A percentile compares a stretch with the other conserved stretches of the same genome.
Conservation (phyloP, 1,140 invertebrate species). For the Zaprionus davidi region DNA sequence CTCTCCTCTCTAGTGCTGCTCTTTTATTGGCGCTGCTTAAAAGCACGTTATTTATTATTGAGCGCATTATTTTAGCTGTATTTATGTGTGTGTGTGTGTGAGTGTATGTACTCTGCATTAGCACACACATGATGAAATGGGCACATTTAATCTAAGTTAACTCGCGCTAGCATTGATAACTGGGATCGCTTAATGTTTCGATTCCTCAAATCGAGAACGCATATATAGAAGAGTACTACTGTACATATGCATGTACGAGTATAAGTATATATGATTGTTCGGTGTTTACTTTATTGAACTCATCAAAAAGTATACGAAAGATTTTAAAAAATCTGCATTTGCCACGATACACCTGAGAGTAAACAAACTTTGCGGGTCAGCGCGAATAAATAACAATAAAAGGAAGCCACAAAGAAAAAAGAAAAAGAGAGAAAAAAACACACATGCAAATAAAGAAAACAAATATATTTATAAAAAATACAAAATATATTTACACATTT, state of each 20-base stretch:
- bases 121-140: conserved; percentile 27
- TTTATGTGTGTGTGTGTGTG: not conserved
- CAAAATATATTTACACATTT: not conserved
- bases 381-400: not conserved
- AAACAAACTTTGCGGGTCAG: not conserved
- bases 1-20: not conserved
- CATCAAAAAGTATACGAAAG: not conserved
- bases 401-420: not conserved
- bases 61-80: conserved; percentile 19
- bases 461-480: not conserved
- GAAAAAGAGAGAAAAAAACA: not conserved
- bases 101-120: not conserved
- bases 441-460: not conserved
- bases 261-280: not conserved
- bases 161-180: conserved; percentile 64
- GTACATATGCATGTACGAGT: not conserved
- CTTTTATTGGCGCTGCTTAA: conserved; percentile 50
- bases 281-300: not conserved
- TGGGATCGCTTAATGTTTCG: conserved; percentile 21
- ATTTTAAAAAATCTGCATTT: not conserved
- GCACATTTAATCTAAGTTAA: conserved; percentile 67
- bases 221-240: not conserved
- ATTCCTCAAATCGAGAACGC: not conserved
- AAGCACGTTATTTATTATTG: conserved; percentile 67
- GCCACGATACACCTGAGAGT: not conserved